phyloP scores from a whole-genome alignment of 2,113 vertebrate species.

The Zosterops borbonicus region DNA sequence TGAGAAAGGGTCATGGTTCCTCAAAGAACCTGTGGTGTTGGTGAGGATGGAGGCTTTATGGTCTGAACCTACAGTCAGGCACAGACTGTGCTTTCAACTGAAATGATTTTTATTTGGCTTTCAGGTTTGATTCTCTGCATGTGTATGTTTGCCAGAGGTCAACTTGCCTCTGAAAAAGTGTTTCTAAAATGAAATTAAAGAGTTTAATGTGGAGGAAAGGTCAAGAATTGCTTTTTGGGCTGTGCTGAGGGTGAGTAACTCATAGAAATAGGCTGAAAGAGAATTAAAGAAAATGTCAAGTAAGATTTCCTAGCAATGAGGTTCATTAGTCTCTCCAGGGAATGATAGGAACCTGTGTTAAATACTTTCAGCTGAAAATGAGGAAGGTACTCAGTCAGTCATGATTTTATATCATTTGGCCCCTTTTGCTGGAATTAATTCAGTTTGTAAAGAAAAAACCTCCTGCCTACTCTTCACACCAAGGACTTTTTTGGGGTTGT shows the following conservation, averaged over 20 bases:
- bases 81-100: neutral
- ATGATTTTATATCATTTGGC: neutral
- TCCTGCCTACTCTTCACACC: neutral
- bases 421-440: neutral
- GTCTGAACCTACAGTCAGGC: neutral
- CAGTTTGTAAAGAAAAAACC: neutral
- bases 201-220: constrained; percentile 22
- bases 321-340: constrained; percentile 12
- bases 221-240: constrained; percentile 13
- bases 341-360: neutral
- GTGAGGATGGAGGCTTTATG: neutral
- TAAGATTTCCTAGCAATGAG: constrained; percentile 14
- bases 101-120: neutral
- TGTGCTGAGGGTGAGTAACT: neutral
- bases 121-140: neutral
- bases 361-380: neutral
- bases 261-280: constrained; percentile 9
- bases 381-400: neutral
- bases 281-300: constrained; percentile 54
- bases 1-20: neutral
- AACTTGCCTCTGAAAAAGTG: neutral
- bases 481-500: neutral
- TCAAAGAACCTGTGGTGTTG: neutral
- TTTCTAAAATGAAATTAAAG: constrained; percentile 27
- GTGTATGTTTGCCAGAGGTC: neutral